Evolutionary conservation across 2,888 invertebrate species (phyloP).

Genomic region (Drosophila melanosoma): DNA sequence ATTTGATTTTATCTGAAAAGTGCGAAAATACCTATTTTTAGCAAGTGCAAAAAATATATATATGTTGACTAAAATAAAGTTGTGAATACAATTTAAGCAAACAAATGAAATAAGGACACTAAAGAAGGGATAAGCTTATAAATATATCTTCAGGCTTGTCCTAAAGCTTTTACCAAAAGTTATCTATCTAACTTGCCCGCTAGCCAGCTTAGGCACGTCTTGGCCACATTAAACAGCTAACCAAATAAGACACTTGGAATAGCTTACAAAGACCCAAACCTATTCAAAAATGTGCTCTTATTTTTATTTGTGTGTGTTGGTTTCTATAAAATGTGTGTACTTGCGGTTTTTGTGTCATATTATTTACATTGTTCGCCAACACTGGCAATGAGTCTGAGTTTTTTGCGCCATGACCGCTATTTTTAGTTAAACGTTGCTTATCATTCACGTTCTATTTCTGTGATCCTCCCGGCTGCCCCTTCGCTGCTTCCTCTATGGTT

Average conservation of each 20-base stretch:
- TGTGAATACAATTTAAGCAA: neutral
- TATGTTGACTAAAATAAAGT: neutral
- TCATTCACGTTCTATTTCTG: slow-evolving; percentile 30
- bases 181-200: slow-evolving; percentile 5
- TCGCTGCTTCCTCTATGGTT: slow-evolving; percentile 1
- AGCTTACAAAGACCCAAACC: slow-evolving; percentile 15
- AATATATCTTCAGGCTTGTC: neutral
- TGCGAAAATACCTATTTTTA: neutral
- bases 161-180: neutral
- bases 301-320: neutral
- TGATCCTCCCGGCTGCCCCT: neutral
- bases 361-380: slow-evolving; percentile 49
- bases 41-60: neutral
- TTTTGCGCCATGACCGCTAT: slow-evolving; percentile 33
- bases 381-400: slow-evolving; percentile 48
- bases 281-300: neutral
- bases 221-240: slow-evolving; percentile 18
- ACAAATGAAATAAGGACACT: neutral
- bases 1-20: neutral
- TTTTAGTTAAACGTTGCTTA: slow-evolving; percentile 64
- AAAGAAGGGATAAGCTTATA: neutral
- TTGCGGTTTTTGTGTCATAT: slow-evolving; percentile 53
- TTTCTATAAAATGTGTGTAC: slow-evolving; percentile 30
- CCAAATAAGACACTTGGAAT: slow-evolving; percentile 12
- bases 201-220: slow-evolving; percentile 28